A percentile compares a stretch with the other conserved stretches of the same genome.
phyloP scores from a whole-genome alignment of 1,140 invertebrate species.

The Steinernema feltiae region DNA sequence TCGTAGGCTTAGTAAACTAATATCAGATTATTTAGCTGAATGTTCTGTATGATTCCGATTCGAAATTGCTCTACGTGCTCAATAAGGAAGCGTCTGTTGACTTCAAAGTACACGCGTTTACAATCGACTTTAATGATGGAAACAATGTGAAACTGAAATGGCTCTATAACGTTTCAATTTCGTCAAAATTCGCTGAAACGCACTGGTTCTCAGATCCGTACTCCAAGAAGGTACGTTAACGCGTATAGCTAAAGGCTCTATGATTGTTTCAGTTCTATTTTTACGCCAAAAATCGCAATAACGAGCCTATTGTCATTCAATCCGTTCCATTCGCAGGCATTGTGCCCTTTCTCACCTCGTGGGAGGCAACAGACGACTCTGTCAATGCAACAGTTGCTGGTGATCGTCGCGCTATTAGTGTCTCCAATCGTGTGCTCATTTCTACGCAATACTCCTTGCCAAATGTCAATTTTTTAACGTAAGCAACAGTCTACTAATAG shows the following conservation, averaged over 20 bases:
- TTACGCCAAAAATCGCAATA: neutral
- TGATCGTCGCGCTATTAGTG: neutral
- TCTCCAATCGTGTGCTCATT: neutral
- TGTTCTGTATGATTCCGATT: neutral
- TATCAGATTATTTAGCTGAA: neutral
- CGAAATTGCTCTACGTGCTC: neutral
- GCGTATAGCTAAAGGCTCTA: neutral
- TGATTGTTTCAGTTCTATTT: conserved; percentile 1
- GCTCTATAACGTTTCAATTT: neutral
- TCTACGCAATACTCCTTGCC: neutral
- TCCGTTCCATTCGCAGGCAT: neutral
- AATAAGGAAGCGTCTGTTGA: too few species aligned
- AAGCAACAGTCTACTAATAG: neutral
- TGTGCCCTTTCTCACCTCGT: too few species aligned
- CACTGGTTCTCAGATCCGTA: conserved; percentile 7
- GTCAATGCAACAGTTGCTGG: neutral
- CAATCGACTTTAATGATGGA: too few species aligned
- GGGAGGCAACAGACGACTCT: neutral
- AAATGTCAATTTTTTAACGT: neutral
- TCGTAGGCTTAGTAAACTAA: neutral
- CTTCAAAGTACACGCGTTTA: too few species aligned
- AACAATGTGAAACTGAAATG: neutral
- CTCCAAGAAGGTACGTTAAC: neutral
- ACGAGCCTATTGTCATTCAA: neutral
- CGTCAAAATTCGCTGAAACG: neutral